Base-by-base conservation (phyloP, 2,888 invertebrate species). In the Xylocampa areola region DNA sequence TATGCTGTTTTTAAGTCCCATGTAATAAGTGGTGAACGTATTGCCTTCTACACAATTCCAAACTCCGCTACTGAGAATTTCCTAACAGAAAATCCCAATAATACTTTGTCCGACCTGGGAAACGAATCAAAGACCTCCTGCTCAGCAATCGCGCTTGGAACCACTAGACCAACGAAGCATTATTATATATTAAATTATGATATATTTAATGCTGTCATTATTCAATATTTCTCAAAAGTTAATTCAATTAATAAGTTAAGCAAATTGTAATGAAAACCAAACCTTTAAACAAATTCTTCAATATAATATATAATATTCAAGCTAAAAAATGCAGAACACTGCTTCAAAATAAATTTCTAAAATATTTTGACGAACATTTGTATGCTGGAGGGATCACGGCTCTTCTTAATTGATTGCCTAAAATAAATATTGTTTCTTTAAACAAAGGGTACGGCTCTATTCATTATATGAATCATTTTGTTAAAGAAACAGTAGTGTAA, bases 391-490 rank as follows among this genome's bases (percentile, higher is more conserved):
- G 36, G 14, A 37, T 4, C 1, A 33, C 4, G 1, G 7, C 8
- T 27, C 16, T 35, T 10, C 0, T n/a, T 59, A 49, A 61, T 62
- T 47, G 45, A 66, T 59, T 44, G 43, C 32, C 8, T 40, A n/a
- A 52, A 59, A 48, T 57, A 59, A 62, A 55, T 51, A 61, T 40
- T 62, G 21, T 59, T 59, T 10, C 33, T 37, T 48, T 5, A 35
- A 52, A 72, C 48, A 64, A 68, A 50, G 32, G 39, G 6, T 10
- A 4, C 6, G 25, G 23, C 16, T 37, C 35, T 44, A 55, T 59
- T 63, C 7, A 63, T 58, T 40, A 44, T 49, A 48, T 58, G 50
- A 53, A 44, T 51, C 17, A 48, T 58, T 49, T 40, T 23, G 36
- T 10, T 63, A 40, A 50, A 48, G 30, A 61, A 65, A 44, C 30